Evolutionary conservation across 2,113 vertebrate genomes (phyloP).

Genomic region (Myrmecophaga tridactyla): DNA sequence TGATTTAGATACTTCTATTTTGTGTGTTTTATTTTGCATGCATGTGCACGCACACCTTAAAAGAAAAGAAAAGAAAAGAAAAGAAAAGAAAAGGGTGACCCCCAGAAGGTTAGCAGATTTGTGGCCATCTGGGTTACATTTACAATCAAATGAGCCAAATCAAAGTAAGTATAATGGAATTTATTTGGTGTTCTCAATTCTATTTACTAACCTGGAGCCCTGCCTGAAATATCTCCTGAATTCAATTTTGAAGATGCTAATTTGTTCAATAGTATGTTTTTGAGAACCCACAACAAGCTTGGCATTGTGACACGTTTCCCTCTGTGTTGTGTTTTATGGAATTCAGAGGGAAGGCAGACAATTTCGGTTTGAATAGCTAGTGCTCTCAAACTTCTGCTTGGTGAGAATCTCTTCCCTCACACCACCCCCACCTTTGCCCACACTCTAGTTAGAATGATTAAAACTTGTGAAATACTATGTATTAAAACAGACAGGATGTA

Average conservation of each 20-base stretch:
- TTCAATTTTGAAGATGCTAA: conserved; percentile 21
- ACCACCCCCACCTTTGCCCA: conserved; percentile 57
- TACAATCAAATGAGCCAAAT: conserved; percentile 52
- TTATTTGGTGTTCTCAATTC: conserved; percentile 33
- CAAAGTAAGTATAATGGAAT: conserved; percentile 39
- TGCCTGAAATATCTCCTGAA: neutral
- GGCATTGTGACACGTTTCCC: neutral
- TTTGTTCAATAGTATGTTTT: neutral
- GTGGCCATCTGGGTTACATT: conserved; percentile 46
- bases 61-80: neutral
- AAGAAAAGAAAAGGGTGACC: neutral
- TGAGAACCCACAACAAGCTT: neutral
- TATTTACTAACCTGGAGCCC: neutral
- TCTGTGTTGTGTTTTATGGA: neutral
- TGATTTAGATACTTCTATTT: neutral
- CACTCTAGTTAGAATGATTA: conserved; percentile 8
- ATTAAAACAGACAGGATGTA: conserved; percentile 47
- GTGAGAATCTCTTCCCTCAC: conserved; percentile 47
- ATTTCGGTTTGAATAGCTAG: conserved; percentile 49
- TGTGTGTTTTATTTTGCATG: neutral
- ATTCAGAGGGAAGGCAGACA: conserved; percentile 27
- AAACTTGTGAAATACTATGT: conserved; percentile 55
- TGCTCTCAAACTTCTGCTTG: conserved; percentile 30
- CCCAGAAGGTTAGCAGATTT: conserved; percentile 25
- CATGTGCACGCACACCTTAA: neutral